Evolutionary conservation across 2,113 vertebrate genomes (phyloP), one percentile per base, ranked within the genome.

Genomic region (Pelvicachromis taeniatus): DNA sequence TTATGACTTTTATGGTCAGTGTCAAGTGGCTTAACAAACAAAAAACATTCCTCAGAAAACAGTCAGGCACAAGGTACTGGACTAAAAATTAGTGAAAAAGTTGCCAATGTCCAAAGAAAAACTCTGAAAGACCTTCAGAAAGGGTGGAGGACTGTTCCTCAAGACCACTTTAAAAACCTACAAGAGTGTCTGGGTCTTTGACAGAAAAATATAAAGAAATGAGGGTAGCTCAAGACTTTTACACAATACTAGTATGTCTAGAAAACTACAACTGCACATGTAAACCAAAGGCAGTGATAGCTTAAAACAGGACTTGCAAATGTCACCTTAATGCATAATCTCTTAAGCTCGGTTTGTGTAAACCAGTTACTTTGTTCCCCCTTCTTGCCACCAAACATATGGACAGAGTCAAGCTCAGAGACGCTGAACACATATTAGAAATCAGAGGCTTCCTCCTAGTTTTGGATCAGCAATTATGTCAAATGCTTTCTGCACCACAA

Each of bases 401-500:
- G 16, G 19, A n/a, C 42, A 9, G 68, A 79, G 40, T 53, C 21
- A 79, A 82, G 86, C 84, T 82, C 55, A 78, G 53, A 86, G 56
- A 65, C 48, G 29, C 73, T 73, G 80, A 85, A 83, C 73, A 65
- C 29, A 33, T 77, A 9, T 26, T 19, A 2, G 7, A 58, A 61
- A 81, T 86, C 68, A 83, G 88, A 88, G 78, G 23, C 63, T 5
- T 81, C 33, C 16, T 14, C 55, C n/a, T 33, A 81, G n/a, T 77
- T 68, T 78, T 78, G 58, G 23, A 80, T 77, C 78, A 9, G 61
- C 86, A 84, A 83, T 87, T 55, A 83, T 73, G 78, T 81, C 35
- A 73, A 87, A 83, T 68, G 82, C 4, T 45, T 78, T 89, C 86
- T 85, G 58, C 83, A 82, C 84, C 90, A 84, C 58, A 35, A 11